Base-by-base conservation (phyloP, 2,113 vertebrate species). In the Menura novaehollandiae region DNA sequence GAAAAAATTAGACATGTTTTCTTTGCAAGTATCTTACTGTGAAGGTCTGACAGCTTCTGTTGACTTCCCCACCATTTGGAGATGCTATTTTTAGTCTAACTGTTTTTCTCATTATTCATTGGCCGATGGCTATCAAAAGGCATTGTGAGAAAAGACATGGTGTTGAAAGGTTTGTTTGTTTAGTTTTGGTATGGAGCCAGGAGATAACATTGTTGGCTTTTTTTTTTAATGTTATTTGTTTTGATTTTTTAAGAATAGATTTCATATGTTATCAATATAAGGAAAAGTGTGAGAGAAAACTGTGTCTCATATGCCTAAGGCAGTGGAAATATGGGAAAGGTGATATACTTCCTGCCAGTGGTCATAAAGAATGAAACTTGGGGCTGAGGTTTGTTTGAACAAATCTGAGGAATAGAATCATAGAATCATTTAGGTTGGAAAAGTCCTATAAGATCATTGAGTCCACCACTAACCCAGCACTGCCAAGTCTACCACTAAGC, bases 21-120 rank as follows among this genome's bases (percentile, higher is more conserved):
- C 75, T 96, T 95, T 80, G 89, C 30, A 13, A 93, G 19, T 81
- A 68, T 97, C 55, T 72, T 8, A 33, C 83, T 89, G 86, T 91
- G 66, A 79, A 90, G 94, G 84, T 47, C 62, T 93, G 95, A 90
- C 86, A 88, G 37, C 53, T 95, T 95, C 86, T 85, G 89, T 94
- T 11, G 3, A 78, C 74, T 97, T 96, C 95, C 71, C 79, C 69
- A 47, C 72, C 8, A 20, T 91, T 93, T 66, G 30, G 71, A 88
- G 79, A 83, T 82, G 69, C 94, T 97, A 97, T 97, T 97, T 97
- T 96, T 97, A 97, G 96, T 59, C 41, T 49, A 78, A 89, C 79
- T 89, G 85, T 58, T 91, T 94, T 96, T 96, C 96, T 95, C 96
- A 92, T 96, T 96, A 95, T 97, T 97, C 96, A 83, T 89, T 97